Base-by-base conservation (phyloP, 2,113 vertebrate species). In the Menura novaehollandiae region DNA sequence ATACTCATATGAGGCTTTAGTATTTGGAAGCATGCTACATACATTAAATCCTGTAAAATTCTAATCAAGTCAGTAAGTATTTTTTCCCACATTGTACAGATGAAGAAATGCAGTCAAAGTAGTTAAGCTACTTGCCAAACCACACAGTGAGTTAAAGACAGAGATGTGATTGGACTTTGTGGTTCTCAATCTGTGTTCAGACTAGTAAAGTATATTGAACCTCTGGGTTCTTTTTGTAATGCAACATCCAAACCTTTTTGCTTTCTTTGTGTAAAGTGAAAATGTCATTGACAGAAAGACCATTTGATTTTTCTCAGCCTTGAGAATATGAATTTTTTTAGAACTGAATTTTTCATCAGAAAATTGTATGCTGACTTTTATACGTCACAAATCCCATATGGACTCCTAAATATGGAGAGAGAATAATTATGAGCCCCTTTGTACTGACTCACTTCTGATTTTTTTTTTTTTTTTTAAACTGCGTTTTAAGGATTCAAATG, bases 301-400 rank as follows among this genome's bases (percentile, higher is more conserved):
- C 81, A 79, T 82, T 96, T 94, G 58, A 95, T 92, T 93, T 94
- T 95, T 85, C 92, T 80, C 64, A 92, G 87, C 88, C 81, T 91
- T 3, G 5, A 95, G 53, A 95, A 89, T 64, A 52, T 82, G 91
- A 92, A 47, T 95, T 91, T 85, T 95, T 92, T 94, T 93, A 95
- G 91, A 95, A 91, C 71, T 77, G 95, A 95, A 72, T 95, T 95
- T 95, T 95, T 92, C 87, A 95, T 93, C 91, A 91, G 93, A 91
- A 96, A 89, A 94, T 91, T 92, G 68, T 96, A 87, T 91, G 93
- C 92, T 96, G 93, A 96, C 93, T 96, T 94, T 94, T 93, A 95
- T 95, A 97, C 93, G 86, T 97, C 96, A 96, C 80, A 96, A 96
- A 96, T 96, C 88, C 96, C 93, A 93, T 95, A 96, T 96, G 96